phyloP scores from a whole-genome alignment of 2,888 invertebrate genomes.

The Trypoxylon attenuatum region DNA sequence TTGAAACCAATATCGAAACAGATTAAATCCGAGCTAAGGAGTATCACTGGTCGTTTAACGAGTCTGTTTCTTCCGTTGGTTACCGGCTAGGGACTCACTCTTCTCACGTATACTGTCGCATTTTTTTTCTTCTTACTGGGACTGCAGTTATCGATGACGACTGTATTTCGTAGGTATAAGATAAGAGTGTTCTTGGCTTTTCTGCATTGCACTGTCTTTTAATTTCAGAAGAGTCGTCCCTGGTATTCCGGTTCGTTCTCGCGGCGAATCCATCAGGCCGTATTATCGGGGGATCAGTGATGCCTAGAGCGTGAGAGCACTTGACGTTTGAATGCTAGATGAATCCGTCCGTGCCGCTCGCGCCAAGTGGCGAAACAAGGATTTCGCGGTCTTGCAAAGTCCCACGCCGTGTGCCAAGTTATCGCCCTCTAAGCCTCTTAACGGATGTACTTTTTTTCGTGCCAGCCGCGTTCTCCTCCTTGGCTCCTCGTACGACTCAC shows the following conservation, averaged over 20 bases:
- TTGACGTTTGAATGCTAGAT: slow-evolving; percentile 40
- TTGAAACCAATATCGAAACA: too few relatives aligned
- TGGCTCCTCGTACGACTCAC: not conserved
- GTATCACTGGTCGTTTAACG: too few relatives aligned
- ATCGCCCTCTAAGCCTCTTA: slow-evolving; percentile 54
- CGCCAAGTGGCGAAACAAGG: slow-evolving; percentile 31
- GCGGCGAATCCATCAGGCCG: slow-evolving; percentile 33
- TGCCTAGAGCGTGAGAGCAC: slow-evolving; percentile 22
- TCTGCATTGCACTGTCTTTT: too few relatives aligned
- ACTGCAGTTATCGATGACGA: too few relatives aligned
- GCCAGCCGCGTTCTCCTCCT: not conserved
- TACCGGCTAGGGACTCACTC: too few relatives aligned
- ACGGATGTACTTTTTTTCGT: slow-evolving; percentile 27
- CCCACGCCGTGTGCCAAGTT: slow-evolving; percentile 44
- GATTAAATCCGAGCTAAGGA: too few relatives aligned
- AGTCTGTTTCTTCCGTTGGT: too few relatives aligned
- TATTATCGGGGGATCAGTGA: slow-evolving; percentile 45
- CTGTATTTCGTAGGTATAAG: too few relatives aligned
- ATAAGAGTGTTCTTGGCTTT: too few relatives aligned
- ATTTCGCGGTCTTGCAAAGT: slow-evolving; percentile 43
- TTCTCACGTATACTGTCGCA: too few relatives aligned
- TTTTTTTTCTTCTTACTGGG: too few relatives aligned
- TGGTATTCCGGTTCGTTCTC: not conserved
- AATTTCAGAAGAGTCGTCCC: not conserved
- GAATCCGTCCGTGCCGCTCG: slow-evolving; percentile 18